phyloP scores from a whole-genome alignment of 2,888 invertebrate species.

The Drosophila prolongata region DNA sequence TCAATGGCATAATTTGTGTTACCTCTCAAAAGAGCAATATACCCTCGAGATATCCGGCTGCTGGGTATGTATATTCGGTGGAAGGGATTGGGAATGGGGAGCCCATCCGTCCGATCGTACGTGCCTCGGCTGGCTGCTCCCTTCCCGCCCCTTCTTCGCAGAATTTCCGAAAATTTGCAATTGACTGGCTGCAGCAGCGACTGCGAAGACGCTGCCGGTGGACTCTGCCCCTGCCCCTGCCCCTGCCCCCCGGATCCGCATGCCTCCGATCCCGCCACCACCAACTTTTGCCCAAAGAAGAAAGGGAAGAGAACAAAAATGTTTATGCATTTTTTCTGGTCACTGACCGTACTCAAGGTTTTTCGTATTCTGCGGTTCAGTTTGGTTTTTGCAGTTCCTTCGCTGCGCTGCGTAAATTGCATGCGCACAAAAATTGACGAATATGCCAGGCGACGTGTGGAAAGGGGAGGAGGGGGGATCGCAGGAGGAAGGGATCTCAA shows the following conservation, averaged over 20 bases:
- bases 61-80: conserved; percentile 32
- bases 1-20: too few species aligned
- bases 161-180: conserved; percentile 80
- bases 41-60: background rate
- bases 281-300: conserved; percentile 26
- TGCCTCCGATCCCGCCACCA: conserved; percentile 4
- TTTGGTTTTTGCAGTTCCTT: conserved; percentile 44
- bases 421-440: conserved; percentile 81
- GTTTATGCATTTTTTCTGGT: conserved; percentile 82
- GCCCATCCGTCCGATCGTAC: conserved; percentile 49
- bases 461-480: conserved; percentile 9
- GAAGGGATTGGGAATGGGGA: conserved; percentile 26
- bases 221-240: conserved; percentile 26
- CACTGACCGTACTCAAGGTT: conserved; percentile 84
- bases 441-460: conserved; percentile 74
- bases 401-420: conserved; percentile 79
- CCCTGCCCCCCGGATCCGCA: conserved; percentile 15
- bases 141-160: conserved; percentile 28
- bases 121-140: conserved; percentile 36
- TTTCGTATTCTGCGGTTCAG: conserved; percentile 77
- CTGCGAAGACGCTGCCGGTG: conserved; percentile 27
- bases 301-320: conserved; percentile 75
- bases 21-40: background rate
- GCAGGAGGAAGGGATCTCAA: conserved; percentile 6
- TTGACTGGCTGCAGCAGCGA: conserved; percentile 65